A percentile compares a stretch with the other conserved stretches of the same genome.
Evolutionary conservation across 2,113 vertebrate genomes (phyloP).

Genomic region (Henicopernis longicauda): DNA sequence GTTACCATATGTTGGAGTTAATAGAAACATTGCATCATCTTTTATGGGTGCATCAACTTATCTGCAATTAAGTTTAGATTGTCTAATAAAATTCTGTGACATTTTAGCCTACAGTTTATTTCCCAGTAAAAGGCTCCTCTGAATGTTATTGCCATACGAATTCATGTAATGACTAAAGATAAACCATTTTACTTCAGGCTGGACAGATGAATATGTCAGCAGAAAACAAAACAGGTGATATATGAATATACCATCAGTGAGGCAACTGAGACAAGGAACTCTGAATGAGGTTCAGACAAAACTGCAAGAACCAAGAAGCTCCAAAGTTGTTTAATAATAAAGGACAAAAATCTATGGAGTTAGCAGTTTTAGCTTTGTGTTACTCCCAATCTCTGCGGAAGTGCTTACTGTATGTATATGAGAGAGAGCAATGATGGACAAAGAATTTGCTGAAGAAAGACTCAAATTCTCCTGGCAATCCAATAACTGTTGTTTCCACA

Average conservation of each 20-base stretch:
- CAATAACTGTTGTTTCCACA: background rate
- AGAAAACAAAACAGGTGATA: background rate
- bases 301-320: background rate
- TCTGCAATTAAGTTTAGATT: slow-evolving; percentile 73
- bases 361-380: background rate
- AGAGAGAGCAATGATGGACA: background rate
- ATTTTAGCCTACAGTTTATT: slow-evolving; percentile 73
- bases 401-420: fast-evolving
- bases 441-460: background rate
- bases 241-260: background rate
- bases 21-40: slow-evolving; percentile 61
- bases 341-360: background rate
- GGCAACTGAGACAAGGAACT: background rate
- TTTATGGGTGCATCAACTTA: slow-evolving; percentile 72
- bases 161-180: slow-evolving; percentile 25
- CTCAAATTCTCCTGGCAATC: background rate
- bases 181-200: slow-evolving; percentile 40
- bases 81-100: slow-evolving; percentile 75
- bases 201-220: slow-evolving; percentile 40
- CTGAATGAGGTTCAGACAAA: background rate
- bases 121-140: slow-evolving; percentile 60
- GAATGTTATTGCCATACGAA: slow-evolving; percentile 55
- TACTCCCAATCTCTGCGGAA: background rate
- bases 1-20: slow-evolving; percentile 35
- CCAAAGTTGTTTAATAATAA: background rate